Evolutionary conservation across 2,113 vertebrate species (phyloP), one percentile per base, ranked within the genome.

Genomic region (Parotia lawesii): DNA sequence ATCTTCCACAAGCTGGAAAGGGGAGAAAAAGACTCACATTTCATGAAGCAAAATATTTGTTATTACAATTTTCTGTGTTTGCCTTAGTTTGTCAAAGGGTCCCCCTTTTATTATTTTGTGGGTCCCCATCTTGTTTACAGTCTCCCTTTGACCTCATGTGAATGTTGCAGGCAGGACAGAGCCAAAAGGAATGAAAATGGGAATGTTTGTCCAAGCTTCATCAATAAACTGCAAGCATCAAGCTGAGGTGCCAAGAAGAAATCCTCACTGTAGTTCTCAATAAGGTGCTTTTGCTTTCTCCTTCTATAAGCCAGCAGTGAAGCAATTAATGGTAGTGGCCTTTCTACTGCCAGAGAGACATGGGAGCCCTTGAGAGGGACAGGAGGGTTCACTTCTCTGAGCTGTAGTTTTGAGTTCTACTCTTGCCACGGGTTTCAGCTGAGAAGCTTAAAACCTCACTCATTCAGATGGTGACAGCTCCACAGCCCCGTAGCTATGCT

Each of bases 391-490:
- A 47, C 13, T 38, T 87, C 40, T 80, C 31, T 67, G 57, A 84
- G 73, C 23, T 73, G 38, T 11, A 25, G 31, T 76, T 96, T 74
- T 56, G 38, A 87, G 50, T 50, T 72, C 47, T 64, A 25, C 44
- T 88, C 95, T 48, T 88, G 72, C 31, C 76, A n/a, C 0, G 1
- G 0, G 0, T 80, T 94, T 89, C 45, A 71, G 65, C 50, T 80
- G 62, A 90, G 84, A 82, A 85, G 72, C 35, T 93, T 88, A 85
- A 94, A 91, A 81, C 44, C 51, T 96, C 83, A 42, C 28, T 94
- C 64, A 51, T 69, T 96, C 85, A 80, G 47, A 24, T 15, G 45
- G 73, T 95, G 92, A 94, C 85, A 91, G 69, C 50, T 69, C 71
- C 58, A 48, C n/a, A 70, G 79, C 25, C 47, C 37, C 40, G 35